Evolutionary conservation across 2,113 vertebrate genomes (phyloP).

Genomic region (Pteronura brasiliensis): DNA sequence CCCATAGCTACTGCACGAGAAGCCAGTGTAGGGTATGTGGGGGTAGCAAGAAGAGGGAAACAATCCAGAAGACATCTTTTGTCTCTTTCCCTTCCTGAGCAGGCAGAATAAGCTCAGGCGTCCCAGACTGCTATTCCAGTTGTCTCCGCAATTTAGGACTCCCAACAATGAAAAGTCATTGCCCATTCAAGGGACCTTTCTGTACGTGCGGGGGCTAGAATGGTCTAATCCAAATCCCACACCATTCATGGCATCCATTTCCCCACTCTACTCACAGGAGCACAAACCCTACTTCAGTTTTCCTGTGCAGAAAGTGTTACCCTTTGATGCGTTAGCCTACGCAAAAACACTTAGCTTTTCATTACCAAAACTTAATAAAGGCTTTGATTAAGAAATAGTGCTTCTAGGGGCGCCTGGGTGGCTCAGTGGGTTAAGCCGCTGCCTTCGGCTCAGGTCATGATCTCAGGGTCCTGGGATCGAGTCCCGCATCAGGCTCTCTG

Average conservation of each 20-base stretch:
- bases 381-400: conserved; percentile 71
- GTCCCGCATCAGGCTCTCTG: too few relatives aligned
- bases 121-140: background rate
- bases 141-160: background rate
- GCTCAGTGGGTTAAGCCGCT: too few relatives aligned
- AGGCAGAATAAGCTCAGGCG: background rate
- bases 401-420: too few relatives aligned
- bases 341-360: conserved; percentile 70
- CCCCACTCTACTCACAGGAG: rapidly evolving
- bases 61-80: background rate
- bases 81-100: background rate
- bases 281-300: background rate
- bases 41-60: background rate
- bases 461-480: too few relatives aligned
- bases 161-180: background rate
- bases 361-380: conserved; percentile 73
- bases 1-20: background rate
- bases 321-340: conserved; percentile 39
- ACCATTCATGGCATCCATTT: background rate
- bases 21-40: background rate
- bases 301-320: background rate
- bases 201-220: background rate
- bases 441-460: too few relatives aligned
- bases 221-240: too few relatives aligned
- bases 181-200: background rate